phyloP scores from a whole-genome alignment of 1,140 invertebrate genomes.

The Aphaenogaster ashmeadi region DNA sequence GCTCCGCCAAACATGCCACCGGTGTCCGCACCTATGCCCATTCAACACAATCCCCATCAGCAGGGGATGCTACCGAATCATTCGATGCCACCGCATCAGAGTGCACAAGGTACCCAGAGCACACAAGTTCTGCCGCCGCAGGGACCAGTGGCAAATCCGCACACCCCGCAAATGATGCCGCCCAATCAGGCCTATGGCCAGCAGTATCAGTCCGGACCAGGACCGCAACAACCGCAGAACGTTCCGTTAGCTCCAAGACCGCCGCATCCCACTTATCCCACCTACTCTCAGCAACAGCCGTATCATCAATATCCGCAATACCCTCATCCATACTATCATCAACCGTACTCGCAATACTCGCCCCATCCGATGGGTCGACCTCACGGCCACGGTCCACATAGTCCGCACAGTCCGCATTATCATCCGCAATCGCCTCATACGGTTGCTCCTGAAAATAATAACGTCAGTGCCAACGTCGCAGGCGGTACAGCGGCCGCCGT shows the following conservation, averaged over 20 bases:
- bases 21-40: slow-evolving; percentile 74
- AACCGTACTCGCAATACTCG: slow-evolving; percentile 89
- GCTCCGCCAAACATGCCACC: slow-evolving; percentile 77
- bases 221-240: slow-evolving; percentile 86
- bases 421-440: slow-evolving; percentile 84
- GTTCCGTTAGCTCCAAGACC: slow-evolving; percentile 87
- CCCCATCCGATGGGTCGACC: slow-evolving; percentile 87
- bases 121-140: slow-evolving; percentile 80
- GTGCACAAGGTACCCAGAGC: slow-evolving; percentile 75
- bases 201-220: slow-evolving; percentile 80
- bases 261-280: slow-evolving; percentile 88
- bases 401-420: slow-evolving; percentile 84
- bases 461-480: slow-evolving; percentile 71
- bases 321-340: slow-evolving; percentile 89
- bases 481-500: slow-evolving; percentile 50
- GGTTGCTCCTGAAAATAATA: slow-evolving; percentile 77
- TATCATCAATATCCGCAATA: slow-evolving; percentile 89
- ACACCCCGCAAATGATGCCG: slow-evolving; percentile 86
- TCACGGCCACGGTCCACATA: slow-evolving; percentile 85
- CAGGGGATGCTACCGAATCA: slow-evolving; percentile 84
- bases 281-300: slow-evolving; percentile 89
- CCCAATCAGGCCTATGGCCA: slow-evolving; percentile 86
- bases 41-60: slow-evolving; percentile 80
- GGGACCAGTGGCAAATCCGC: slow-evolving; percentile 78
- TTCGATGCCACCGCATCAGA: slow-evolving; percentile 82